Conservation (phyloP, 2,797 vertebrate species). For the Pangasius macronema region DNA sequence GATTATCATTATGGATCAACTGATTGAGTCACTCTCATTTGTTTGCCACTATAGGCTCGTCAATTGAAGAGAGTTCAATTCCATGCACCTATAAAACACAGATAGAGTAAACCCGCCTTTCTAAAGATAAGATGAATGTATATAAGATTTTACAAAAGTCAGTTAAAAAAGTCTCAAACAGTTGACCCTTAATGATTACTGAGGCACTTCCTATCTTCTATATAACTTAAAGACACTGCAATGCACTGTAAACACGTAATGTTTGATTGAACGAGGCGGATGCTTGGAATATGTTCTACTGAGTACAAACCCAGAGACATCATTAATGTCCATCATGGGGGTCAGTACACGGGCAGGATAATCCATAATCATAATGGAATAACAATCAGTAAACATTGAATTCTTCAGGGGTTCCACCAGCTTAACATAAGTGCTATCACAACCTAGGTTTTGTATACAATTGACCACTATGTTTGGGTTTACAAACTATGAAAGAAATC, state of each 20-base stretch:
- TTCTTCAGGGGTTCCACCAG: not conserved
- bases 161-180: not conserved
- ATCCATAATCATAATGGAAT: not conserved
- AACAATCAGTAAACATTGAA: not conserved
- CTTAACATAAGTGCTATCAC: too few relatives aligned
- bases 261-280: not conserved
- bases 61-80: not conserved
- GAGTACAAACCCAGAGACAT: not conserved
- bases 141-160: not conserved
- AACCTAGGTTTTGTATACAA: not conserved
- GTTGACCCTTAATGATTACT: not conserved
- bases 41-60: not conserved
- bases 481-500: not conserved
- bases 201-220: not conserved
- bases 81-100: not conserved
- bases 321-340: not conserved
- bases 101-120: not conserved
- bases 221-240: not conserved
- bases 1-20: not conserved
- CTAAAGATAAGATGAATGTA: not conserved
- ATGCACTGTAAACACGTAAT: not conserved
- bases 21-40: not conserved
- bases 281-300: not conserved
- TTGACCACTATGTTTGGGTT: not conserved
- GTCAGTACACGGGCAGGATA: not conserved